Percentiles rank a stretch among this genome's conserved stretches.
Evolutionary conservation across 2,797 vertebrate species (phyloP).

Genomic region (Sarcophilus harrisii): DNA sequence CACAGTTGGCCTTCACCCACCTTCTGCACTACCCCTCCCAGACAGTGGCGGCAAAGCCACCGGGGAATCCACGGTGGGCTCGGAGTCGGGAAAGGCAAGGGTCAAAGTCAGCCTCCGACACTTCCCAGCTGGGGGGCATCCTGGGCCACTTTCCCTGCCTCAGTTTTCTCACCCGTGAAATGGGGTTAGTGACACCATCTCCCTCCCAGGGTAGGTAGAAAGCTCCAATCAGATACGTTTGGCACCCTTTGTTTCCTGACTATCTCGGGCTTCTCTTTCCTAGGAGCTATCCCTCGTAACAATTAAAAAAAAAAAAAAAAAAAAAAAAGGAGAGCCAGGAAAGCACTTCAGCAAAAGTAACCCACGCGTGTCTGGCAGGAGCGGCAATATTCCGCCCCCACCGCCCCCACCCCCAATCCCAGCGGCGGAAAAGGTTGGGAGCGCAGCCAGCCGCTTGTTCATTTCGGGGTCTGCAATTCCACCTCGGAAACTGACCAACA

Average conservation of each 20-base stretch:
- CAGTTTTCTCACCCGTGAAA: neutral
- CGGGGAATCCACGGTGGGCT: neutral
- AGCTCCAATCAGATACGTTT: neutral
- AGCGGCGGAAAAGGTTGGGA: neutral
- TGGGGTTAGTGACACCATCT: neutral
- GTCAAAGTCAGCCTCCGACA: neutral
- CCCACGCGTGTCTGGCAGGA: neutral
- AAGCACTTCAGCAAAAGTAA: neutral
- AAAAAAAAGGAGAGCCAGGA: neutral
- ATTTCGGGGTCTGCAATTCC: neutral
- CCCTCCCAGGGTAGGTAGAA: neutral
- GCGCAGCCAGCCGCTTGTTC: neutral
- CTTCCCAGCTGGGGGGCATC: neutral
- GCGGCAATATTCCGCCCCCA: neutral
- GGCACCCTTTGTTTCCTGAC: neutral
- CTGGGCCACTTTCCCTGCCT: neutral
- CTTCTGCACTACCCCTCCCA: too few relatives aligned
- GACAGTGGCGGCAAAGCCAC: accelerated
- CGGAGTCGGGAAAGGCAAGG: neutral
- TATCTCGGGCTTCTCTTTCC: neutral
- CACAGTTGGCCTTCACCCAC: accelerated
- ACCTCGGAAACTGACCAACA: neutral
- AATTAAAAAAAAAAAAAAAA: neutral
- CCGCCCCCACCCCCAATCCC: too few relatives aligned
- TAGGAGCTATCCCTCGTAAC: neutral